Conservation (phyloP, 2,888 invertebrate genomes). For the Drosophila stalkeri region DNA sequence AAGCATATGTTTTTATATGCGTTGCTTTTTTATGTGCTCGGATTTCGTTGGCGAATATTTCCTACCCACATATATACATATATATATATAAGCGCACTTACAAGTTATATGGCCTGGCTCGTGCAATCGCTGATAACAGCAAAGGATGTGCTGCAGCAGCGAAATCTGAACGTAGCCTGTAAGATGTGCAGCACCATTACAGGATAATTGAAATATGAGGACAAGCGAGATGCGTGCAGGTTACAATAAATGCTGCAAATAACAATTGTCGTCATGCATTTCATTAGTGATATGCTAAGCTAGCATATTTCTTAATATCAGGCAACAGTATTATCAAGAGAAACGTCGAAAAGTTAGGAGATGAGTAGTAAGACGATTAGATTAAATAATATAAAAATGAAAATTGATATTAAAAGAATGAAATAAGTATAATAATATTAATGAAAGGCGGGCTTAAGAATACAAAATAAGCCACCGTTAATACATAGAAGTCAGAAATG, state of each 20-base stretch:
- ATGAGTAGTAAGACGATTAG: not conserved
- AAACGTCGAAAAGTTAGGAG: too few relatives aligned
- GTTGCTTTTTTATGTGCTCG: constrained; percentile 61
- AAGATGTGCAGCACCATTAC: constrained; percentile 14
- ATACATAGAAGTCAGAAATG: too few relatives aligned
- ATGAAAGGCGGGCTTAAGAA: too few relatives aligned
- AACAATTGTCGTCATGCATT: not conserved
- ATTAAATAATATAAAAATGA: too few relatives aligned
- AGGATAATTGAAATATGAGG: constrained; percentile 51
- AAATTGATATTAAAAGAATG: too few relatives aligned
- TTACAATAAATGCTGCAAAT: not conserved
- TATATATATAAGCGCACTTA: not conserved
- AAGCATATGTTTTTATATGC: constrained; percentile 72
- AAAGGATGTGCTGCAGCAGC: constrained; percentile 41
- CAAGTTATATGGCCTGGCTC: constrained; percentile 21
- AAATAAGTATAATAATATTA: too few relatives aligned
- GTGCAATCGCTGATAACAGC: constrained; percentile 52
- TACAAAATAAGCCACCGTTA: too few relatives aligned
- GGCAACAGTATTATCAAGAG: not conserved
- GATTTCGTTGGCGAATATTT: constrained; percentile 52
- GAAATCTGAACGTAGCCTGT: constrained; percentile 34
- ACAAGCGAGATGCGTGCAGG: not conserved
- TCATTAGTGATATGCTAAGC: not conserved
- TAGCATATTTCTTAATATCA: not conserved
- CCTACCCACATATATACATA: constrained; percentile 10